A percentile compares a stretch with the other conserved stretches of the same genome.
Conservation (phyloP, 2,113 vertebrate genomes). For the Erythrocebus patas region DNA sequence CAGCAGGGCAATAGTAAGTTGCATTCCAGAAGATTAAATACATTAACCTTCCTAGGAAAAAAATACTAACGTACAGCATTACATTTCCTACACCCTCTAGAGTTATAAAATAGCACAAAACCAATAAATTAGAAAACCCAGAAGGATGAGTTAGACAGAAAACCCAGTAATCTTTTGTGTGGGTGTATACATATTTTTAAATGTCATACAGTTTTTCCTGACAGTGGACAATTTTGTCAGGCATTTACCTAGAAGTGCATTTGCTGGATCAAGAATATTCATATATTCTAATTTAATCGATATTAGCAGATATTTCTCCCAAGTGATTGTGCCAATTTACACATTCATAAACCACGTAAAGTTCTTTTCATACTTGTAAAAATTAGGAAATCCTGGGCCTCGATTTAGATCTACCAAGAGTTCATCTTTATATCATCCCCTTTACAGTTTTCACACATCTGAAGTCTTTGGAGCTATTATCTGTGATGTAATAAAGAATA, state of each 20-base stretch:
- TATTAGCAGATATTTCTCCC: background rate
- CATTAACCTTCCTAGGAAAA: conserved; percentile 1
- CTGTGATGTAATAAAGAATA: background rate
- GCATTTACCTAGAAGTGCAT: background rate
- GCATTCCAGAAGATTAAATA: conserved; percentile 2
- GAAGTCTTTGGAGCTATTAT: background rate
- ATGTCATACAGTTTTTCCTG: background rate
- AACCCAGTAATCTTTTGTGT: background rate
- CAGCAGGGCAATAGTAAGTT: background rate
- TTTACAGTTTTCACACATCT: background rate
- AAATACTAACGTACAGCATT: background rate
- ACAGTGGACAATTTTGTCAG: background rate
- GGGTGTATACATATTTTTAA: background rate
- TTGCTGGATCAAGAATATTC: background rate
- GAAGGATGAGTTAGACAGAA: background rate
- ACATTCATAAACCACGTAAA: background rate
- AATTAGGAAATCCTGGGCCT: background rate
- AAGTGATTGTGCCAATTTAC: background rate
- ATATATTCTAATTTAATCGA: background rate
- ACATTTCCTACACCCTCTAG: background rate
- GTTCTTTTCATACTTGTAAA: background rate
- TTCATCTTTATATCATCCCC: background rate
- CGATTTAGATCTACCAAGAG: background rate
- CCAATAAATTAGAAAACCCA: background rate
- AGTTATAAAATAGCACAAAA: background rate